Evolutionary conservation across 2,888 invertebrate species (phyloP).

Genomic region (Stenodema calcarata): DNA sequence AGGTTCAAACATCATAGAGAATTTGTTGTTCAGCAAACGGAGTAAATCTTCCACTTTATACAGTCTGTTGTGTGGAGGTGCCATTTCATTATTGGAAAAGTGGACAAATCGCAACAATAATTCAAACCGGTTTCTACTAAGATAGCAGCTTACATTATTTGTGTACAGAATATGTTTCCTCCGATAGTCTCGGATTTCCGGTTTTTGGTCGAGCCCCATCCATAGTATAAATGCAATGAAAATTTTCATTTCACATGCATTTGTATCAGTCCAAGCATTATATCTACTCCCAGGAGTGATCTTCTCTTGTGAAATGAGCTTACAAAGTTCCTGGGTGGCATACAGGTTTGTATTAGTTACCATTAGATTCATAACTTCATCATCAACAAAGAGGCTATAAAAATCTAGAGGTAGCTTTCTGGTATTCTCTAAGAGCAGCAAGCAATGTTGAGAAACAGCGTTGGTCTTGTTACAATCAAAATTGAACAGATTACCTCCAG

Average conservation of each 20-base stretch:
- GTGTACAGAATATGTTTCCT: background rate
- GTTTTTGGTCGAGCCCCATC: constrained; percentile 5
- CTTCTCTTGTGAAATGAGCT: background rate
- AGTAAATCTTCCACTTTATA: background rate
- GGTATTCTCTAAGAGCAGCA: background rate
- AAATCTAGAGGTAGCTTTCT: background rate
- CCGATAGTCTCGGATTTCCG: background rate
- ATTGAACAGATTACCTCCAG: background rate
- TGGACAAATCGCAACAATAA: background rate
- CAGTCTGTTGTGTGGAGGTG: background rate
- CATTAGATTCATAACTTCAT: background rate
- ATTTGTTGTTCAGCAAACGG: background rate
- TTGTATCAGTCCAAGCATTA: background rate
- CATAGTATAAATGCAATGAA: background rate
- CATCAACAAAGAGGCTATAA: background rate
- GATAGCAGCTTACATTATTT: background rate
- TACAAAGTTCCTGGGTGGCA: background rate
- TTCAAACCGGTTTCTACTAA: constrained; percentile 7
- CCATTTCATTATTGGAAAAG: constrained; percentile 6
- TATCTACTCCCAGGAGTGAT: background rate
- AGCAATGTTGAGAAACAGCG: background rate
- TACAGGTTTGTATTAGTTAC: background rate
- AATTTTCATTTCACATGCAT: background rate
- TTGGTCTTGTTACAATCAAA: background rate
- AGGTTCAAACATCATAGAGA: constrained; percentile 6